Base-by-base conservation (phyloP, 35 echinoderm and acorn worm genomes). In the Lytechinus pictus region DNA sequence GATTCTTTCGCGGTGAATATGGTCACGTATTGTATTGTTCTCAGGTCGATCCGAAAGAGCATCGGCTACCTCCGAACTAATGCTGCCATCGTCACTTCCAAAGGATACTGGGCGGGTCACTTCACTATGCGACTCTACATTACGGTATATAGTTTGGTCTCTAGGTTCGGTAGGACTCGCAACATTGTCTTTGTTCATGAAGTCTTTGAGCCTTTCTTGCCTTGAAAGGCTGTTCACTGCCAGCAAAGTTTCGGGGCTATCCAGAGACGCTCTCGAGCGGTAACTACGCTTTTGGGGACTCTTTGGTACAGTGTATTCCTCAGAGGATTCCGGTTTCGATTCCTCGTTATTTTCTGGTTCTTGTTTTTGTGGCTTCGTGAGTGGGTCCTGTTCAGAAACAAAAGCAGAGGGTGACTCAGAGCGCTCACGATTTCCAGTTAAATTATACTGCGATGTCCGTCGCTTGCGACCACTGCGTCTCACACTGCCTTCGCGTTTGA, bases 401-500 rank as follows among this genome's bases (percentile, higher is more conserved):
- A 14, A 33, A 93, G 92, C 6, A 54, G 52, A n/a, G 4, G 94
- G 87, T 8, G 96, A 90, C 16, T 97, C 95, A 14, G 55, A 9
- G 28, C 95, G 90, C 86, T 97, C 97, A 16, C 93, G 95, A 27
- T 24, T 94, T 56, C 89, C 95, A 14, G 54, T 92, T 27, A 52
- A 52, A 9, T n/a, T 87, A 16, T 66, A 61, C 28, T 97, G 86
- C 9, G 53, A 88, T 12, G 94, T 94, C 96, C 87, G 27, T 66
- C 61, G 27, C 54, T 86, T 71, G 52, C 72, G 60, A 86, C 95
- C 95, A 60, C 96, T 97, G 51, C 97, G 92, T 54, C 97, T 52
- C 7, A 97, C 33, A 92, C 97, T 97, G 13, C 97, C 97, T 58
- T 97, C 97, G 24, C 95, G 96, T 94, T 96, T 96, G 66, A 96